phyloP scores from a whole-genome alignment of 2,113 vertebrate genomes.

The Polypterus senegalus region DNA sequence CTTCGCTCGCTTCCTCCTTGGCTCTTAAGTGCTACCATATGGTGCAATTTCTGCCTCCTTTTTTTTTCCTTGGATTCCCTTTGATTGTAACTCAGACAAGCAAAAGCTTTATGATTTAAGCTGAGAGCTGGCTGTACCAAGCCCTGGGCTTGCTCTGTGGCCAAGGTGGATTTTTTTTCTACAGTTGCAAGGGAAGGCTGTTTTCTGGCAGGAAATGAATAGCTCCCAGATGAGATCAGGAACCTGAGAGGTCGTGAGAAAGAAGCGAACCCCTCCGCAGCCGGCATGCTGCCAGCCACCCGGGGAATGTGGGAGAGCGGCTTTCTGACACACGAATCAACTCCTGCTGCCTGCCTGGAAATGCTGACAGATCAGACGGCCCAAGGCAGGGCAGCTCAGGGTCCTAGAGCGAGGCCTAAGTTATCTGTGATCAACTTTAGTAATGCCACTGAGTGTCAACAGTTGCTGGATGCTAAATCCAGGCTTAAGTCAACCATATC shows the following conservation, averaged over 20 bases:
- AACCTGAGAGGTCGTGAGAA: slow-evolving; percentile 98
- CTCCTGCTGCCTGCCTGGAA: slow-evolving; percentile 44
- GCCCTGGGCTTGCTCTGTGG: slow-evolving; percentile 68
- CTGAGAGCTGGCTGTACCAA: slow-evolving; percentile 68
- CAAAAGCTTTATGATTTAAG: slow-evolving; percentile 73
- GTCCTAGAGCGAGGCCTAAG: slow-evolving; percentile 13
- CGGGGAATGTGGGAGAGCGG: slow-evolving; percentile 64
- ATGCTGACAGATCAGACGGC: slow-evolving; percentile 50
- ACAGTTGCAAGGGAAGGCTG: slow-evolving; percentile 73
- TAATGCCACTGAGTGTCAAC: too few species aligned
- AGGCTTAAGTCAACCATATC: too few species aligned
- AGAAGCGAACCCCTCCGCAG: slow-evolving; percentile 76
- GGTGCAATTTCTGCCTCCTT: slow-evolving; percentile 39
- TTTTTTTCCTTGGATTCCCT: slow-evolving; percentile 45
- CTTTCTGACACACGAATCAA: slow-evolving; percentile 77
- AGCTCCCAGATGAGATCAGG: slow-evolving; percentile 95
- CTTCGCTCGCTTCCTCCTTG: slow-evolving; percentile 70
- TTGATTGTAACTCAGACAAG: slow-evolving; percentile 71
- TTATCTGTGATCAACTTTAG: too few species aligned
- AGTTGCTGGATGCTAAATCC: too few species aligned
- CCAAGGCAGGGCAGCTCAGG: slow-evolving; percentile 23
- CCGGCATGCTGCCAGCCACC: slow-evolving; percentile 84
- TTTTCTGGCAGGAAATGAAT: slow-evolving; percentile 98
- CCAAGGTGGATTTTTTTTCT: slow-evolving; percentile 52
- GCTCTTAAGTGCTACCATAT: slow-evolving; percentile 89